Evolutionary conservation across 2,888 invertebrate species (phyloP), one percentile per base, ranked within the genome.

Genomic region (Troilus luridus): DNA sequence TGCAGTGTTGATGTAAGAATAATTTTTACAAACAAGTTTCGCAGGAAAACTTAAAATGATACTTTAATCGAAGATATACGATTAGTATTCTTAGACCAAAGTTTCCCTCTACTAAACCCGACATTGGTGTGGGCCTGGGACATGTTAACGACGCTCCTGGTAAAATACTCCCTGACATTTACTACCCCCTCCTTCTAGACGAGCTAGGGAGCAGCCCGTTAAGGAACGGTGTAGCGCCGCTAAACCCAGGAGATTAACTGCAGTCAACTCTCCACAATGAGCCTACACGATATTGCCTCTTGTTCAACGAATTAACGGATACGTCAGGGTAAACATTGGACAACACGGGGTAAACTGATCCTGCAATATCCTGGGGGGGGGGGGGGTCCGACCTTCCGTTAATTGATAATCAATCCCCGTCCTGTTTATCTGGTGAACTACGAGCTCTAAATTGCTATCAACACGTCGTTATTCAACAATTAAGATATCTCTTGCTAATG

Each of bases 161-260:
- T 77, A 77, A 77, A 77, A 77, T 77, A 77, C 72, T 7, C 41
- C 27, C 72, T 77, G 72, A 77, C 72, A 77, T 77, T 77, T 77
- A 77, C 72, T 77, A 19, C 72, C 6, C 17, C 64, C 72, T 14
- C 14, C 72, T 19, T 12, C 72, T 41, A 1, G n/a, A 67, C 67
- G 27, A 27, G 72, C 14, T 14, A 7, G 72, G 41, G 72, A 72
- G 72, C 17, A 72, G 72, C 72, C 72, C 72, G 72, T 77, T 77
- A 77, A 77, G 19, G 27, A 77, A 41, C 72, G 17, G 27, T 10
- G 27, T 72, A 72, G 72, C 72, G 72, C 27, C 27, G 41, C 72
- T 77, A 27, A 17, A 77, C 6, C 8, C n/a, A 7, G 0, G 72
- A 41, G 72, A 77, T 77, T 77, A 77, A 77, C 72, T 77, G 72